Percentiles rank a stretch among this genome's conserved stretches.
phyloP scores from a whole-genome alignment of 2,888 invertebrate genomes.

The Sussaba pulchella region DNA sequence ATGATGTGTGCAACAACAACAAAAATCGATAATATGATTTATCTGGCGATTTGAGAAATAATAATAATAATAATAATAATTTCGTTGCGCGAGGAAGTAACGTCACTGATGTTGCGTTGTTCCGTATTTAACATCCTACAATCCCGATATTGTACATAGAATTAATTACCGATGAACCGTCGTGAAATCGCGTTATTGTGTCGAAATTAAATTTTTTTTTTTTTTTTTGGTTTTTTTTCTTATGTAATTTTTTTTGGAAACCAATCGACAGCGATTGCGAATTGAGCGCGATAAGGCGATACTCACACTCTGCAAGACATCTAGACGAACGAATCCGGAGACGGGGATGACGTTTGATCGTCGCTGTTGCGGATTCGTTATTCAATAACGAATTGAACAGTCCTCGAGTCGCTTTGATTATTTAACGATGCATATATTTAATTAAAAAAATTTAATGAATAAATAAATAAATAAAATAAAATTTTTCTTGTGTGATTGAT shows the following conservation, averaged over 20 bases:
- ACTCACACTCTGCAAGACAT: slow-evolving; percentile 29
- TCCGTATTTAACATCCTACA: slow-evolving; percentile 40
- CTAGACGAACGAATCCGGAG: background rate
- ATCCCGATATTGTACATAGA: slow-evolving; percentile 46
- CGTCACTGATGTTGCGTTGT: slow-evolving; percentile 32
- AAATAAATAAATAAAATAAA: slow-evolving; percentile 23
- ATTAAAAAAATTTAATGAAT: too few species aligned
- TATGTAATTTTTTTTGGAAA: too few species aligned
- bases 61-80: slow-evolving; percentile 12
- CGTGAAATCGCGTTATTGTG: slow-evolving; percentile 5
- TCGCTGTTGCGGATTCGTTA: slow-evolving; percentile 19
- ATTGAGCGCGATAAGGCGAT: slow-evolving; percentile 26
- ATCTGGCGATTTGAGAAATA: slow-evolving; percentile 22
- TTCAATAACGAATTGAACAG: slow-evolving; percentile 31
- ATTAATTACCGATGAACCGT: slow-evolving; percentile 20
- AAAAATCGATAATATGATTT: slow-evolving; percentile 32
- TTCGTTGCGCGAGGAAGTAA: slow-evolving; percentile 42
- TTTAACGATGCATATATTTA: slow-evolving; percentile 39
- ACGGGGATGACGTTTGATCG: slow-evolving; percentile 16
- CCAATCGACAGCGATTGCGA: background rate
- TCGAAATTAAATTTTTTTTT: slow-evolving; percentile 7
- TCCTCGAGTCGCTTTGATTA: slow-evolving; percentile 39
- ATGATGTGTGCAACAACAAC: slow-evolving; percentile 46
- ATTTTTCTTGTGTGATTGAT: slow-evolving; percentile 41
- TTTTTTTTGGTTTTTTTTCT: background rate